Evolutionary conservation across 1,140 invertebrate genomes (phyloP), one percentile per base, ranked within the genome.

Genomic region (Drosophila ogumai): DNA sequence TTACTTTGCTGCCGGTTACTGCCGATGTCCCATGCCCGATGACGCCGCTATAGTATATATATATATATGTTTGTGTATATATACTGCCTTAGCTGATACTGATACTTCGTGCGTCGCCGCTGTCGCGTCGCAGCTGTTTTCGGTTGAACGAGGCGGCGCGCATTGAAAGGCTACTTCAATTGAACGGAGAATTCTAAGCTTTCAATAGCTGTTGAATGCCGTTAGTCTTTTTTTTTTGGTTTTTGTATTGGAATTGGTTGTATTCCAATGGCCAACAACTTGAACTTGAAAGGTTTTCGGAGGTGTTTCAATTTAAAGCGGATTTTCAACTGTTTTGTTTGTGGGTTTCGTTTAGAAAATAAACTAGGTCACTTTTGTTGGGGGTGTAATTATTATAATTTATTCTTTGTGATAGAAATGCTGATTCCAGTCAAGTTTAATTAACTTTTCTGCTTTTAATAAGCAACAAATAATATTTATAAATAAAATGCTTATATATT

Each of bases 151-250:
- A 15, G 50, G 19, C 52, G 57, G 36, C 55, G 60, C 58, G 57
- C 58, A 79, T 79, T 79, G 76, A 78, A 78, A 78, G 66, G 46
- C 75, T 13, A 13, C 28, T 12, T 32, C 57, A 78, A 66, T 66
- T 79, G 66, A 79, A 79, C 60, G 43, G 59, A 59, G 59, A 60
- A 72, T 28, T 15, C 34, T 10, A 36, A 68, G 61, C 49, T 81
- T 86, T 85, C 82, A 85, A 84, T 81, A 86, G 82, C 82, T 85
- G 82, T 86, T 85, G 82, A 82, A 82, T 82, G 75, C 50, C 40
- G 41, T 22, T n/a, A 13, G 19, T 25, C 38, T 41, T n/a, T 31
- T 55, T 31, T 55, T 38, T 25, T 22, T 2, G 31, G 8, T 52
- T 61, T 40, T 13, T 32, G 19, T 10, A 22, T 61, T 25, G 68